Base-by-base conservation (phyloP, 2,113 vertebrate species). In the Semicossyphus pulcher region DNA sequence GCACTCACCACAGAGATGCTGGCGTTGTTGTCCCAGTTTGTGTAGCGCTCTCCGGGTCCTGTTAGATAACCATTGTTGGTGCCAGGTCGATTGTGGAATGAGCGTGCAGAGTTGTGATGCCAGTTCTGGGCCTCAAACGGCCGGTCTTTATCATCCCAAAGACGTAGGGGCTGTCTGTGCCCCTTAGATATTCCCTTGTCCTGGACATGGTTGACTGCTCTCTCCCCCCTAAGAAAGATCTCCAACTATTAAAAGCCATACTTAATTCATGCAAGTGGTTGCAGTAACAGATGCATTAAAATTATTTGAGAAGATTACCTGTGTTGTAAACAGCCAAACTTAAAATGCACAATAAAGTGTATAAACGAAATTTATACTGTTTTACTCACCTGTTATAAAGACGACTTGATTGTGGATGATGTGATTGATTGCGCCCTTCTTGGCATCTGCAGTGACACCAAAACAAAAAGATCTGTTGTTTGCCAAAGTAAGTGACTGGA, bases 121-220 rank as follows among this genome's bases (percentile, higher is more conserved):
- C 95, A 95, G 63, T 85, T 92, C 74, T 95, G 95, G n/a, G 91
- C 90, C 67, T 95, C 95, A 21, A 94, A 95, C 21, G 91, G 80
- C 80, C 92, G 94, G 16, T 94, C 94, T 74, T 95, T 94, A 61
- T 91, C 89, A 42, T 95, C 95, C 94, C 96, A 97, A 15, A 93
- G 72, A 59, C 90, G 93, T 0, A 92, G 92, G 68, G 92, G 92
- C 44, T 84, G 81, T 12, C 92, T 91, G 45, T 94, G 93, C 11
- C 95, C 95, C 61, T 94, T 94, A 3, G 93, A 90, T 64, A 93
- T 36, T 4, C 86, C 89, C 86, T 94, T 95, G 31, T 94, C 95
- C 59, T 92, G 95, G 58, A 91, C 86, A 54, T 95, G 91, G 65
- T 89, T 84, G 7, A 91, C 85, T 68, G 93, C 37, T 86, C 96